Evolutionary conservation across 2,888 invertebrate species (phyloP), one percentile per base, ranked within the genome.

Genomic region (Apotomis turbidana): DNA sequence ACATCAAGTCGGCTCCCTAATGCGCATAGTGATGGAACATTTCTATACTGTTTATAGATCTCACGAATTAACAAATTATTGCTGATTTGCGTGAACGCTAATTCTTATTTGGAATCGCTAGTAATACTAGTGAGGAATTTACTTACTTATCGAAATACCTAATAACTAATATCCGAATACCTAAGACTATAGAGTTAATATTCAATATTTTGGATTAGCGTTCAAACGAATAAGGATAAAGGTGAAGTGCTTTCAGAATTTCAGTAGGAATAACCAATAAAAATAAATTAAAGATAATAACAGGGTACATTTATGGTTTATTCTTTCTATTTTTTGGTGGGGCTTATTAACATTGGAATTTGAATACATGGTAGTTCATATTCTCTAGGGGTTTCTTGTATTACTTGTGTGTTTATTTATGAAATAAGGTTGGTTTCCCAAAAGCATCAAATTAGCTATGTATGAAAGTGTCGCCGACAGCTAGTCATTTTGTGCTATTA

Each of bases 71-170:
- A 71, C 67, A 15, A 41, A 60, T 46, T 62, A 66, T 54, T 36
- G 6, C 15, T 38, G 15, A 15, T 44, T 55, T 60, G 71, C 41
- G 44, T 41, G 71, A 71, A 51, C 51, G 67, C 71, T 71, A 62
- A 57, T 61, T 10, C 60, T 44, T 12, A 38, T 54, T 15, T 44
- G 13, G 4, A 64, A 46, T 12, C 44, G 41, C 41, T 44, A 41
- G 9, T 9, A 49, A 9, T 49, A 27, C 27, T 27, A 27, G 27
- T 27, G 27, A 27, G 27, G 27, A 27, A 27, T 27, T 27, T 27
- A 27, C 27, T 27, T 27, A 27, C 27, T 27, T 27, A 27, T 27
- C 15, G 1, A 15, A 27, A 27, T 27, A 27, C 27, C 27, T 27
- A 27, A 27, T 27, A 27, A 27, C 27, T 27, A 27, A 27, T 27